Percentiles rank a stretch among this genome's conserved stretches.
phyloP scores from a whole-genome alignment of 2,888 invertebrate species.

The Lagria hirta region DNA sequence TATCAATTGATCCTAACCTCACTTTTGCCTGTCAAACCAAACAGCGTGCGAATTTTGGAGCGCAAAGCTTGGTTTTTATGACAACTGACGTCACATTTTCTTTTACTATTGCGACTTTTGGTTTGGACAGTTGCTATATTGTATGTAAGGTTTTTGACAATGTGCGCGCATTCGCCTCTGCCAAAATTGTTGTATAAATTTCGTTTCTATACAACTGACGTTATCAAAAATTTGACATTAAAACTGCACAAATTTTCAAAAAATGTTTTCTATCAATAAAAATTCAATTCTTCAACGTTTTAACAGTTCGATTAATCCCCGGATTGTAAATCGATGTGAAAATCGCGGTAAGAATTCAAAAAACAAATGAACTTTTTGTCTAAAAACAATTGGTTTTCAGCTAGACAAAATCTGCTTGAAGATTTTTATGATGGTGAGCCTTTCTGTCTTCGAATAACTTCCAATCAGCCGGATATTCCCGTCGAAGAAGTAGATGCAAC shows the following conservation, averaged over 20 bases:
- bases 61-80: too few species aligned
- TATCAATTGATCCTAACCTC: too few species aligned
- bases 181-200: too few species aligned
- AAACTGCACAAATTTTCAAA: slow-evolving; percentile 13
- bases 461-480: slow-evolving; percentile 53
- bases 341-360: slow-evolving; percentile 40
- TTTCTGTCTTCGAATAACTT: slow-evolving; percentile 46
- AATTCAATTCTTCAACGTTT: slow-evolving; percentile 50
- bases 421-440: slow-evolving; percentile 46
- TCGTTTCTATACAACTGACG: too few species aligned
- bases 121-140: too few species aligned
- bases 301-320: slow-evolving; percentile 42
- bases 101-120: too few species aligned
- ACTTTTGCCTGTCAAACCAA: too few species aligned
- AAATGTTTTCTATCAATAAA: slow-evolving; percentile 48
- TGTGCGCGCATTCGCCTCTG: too few species aligned
- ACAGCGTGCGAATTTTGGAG: too few species aligned
- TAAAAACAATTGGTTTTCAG: slow-evolving; percentile 32
- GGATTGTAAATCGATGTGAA: slow-evolving; percentile 49
- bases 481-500: slow-evolving; percentile 52
- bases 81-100: too few species aligned
- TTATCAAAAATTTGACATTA: slow-evolving; percentile 3
- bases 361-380: slow-evolving; percentile 12
- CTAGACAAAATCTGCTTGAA: slow-evolving; percentile 34
- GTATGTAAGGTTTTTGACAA: too few species aligned